These are phyloP conservation scores for Falco biarmicus DNA, from an alignment of 2,797 vertebrate species.

Conservation along the genomic window DNA sequence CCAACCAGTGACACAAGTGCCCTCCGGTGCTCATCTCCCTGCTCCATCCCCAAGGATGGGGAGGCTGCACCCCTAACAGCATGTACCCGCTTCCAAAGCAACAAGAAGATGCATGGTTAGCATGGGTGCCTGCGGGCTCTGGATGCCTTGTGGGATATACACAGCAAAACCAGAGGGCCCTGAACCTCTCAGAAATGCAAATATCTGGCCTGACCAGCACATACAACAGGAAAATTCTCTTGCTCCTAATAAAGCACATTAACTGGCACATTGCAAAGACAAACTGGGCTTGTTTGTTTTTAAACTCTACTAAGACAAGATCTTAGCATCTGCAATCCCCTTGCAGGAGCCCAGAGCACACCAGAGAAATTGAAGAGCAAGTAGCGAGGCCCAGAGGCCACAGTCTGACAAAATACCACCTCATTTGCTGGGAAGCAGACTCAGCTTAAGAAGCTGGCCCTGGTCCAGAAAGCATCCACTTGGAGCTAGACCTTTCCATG, in stretches of 20 bases:
- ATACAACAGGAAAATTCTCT: not conserved
- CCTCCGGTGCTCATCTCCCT: not conserved
- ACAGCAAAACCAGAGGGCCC: not conserved
- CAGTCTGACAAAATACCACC: not conserved
- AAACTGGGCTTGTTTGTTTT: not conserved
- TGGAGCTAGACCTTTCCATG: not conserved
- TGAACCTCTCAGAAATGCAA: not conserved
- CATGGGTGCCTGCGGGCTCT: not conserved
- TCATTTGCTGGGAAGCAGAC: not conserved
- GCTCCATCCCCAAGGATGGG: not conserved
- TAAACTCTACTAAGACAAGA: not conserved
- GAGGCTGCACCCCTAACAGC: not conserved
- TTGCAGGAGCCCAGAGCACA: not conserved
- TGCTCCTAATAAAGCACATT: not conserved
- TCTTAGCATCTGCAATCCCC: not conserved
- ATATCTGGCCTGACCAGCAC: not conserved
- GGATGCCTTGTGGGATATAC: not conserved
- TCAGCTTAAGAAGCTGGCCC: not conserved
- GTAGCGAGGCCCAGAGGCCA: not conserved
- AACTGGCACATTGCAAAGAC: not conserved
- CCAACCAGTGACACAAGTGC: too few species aligned
- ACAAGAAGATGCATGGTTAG: rapidly evolving
- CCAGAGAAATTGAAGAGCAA: not conserved
- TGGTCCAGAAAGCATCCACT: not conserved
- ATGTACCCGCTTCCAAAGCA: rapidly evolving